Conservation (phyloP, 2,113 vertebrate genomes). For the Cavia aperea region DNA sequence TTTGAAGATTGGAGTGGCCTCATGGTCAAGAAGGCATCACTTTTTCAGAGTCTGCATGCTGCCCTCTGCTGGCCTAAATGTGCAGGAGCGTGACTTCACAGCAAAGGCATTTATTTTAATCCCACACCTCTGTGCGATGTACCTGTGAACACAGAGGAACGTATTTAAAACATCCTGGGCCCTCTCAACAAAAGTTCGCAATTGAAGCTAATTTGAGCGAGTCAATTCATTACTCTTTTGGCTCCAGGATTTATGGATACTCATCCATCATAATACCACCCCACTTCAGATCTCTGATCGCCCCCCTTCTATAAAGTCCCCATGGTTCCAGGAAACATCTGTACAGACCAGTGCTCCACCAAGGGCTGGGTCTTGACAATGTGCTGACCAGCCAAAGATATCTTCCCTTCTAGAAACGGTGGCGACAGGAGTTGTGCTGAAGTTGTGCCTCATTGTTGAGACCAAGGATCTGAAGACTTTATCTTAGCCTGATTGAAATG, state of each 20-base stretch:
- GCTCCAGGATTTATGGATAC: background rate
- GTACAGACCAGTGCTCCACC: background rate
- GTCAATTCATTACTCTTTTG: background rate
- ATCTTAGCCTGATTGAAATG: background rate
- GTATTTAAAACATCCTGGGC: background rate
- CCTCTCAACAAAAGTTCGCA: background rate
- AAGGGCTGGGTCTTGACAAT: background rate
- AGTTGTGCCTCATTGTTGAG: background rate
- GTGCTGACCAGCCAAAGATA: background rate
- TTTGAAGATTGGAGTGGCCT: background rate
- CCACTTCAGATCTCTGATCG: background rate
- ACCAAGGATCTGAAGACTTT: background rate
- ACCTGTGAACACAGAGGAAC: background rate
- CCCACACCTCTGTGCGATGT: background rate
- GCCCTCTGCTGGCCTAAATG: conserved; percentile 57
- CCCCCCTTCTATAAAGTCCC: background rate
- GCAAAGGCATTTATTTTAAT: background rate
- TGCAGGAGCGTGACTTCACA: background rate
- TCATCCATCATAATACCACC: background rate
- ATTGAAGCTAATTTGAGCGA: background rate
- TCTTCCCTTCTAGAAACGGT: background rate
- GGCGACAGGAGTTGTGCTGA: background rate
- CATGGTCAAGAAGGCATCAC: background rate
- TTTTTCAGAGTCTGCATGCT: conserved; percentile 39
- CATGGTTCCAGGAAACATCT: background rate